Evolutionary conservation across 2,888 invertebrate species (phyloP).

Genomic region (Graphium colonna): DNA sequence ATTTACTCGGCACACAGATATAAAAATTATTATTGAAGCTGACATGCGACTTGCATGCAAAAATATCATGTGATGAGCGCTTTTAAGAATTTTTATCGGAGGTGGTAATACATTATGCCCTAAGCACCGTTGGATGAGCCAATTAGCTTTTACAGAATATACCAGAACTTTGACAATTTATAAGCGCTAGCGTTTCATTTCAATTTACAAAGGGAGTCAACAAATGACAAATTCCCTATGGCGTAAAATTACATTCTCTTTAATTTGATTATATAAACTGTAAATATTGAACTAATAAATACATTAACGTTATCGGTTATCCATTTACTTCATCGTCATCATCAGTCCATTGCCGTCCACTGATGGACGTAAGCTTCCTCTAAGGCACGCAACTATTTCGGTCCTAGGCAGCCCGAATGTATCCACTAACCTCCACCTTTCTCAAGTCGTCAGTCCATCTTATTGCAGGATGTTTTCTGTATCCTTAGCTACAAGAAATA

Average conservation of each 20-base stretch:
- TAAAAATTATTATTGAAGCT: neutral
- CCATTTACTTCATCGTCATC: too few species aligned
- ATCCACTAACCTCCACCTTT: too few species aligned
- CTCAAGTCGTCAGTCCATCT: too few species aligned
- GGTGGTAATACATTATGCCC: neutral
- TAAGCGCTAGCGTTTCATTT: neutral
- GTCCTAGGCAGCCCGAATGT: too few species aligned
- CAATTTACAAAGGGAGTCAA: neutral
- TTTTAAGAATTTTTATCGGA: neutral
- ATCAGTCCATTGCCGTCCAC: too few species aligned
- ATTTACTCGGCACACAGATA: neutral
- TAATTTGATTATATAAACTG: neutral
- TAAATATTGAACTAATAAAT: neutral
- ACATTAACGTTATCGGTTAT: neutral
- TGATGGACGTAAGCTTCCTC: too few species aligned
- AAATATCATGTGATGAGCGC: neutral
- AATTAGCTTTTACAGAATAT: neutral
- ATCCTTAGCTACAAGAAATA: too few species aligned
- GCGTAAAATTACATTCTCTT: neutral
- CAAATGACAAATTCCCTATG: neutral
- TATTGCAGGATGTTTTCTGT: too few species aligned
- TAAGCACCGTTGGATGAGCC: neutral
- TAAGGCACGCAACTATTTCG: too few species aligned
- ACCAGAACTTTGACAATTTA: neutral
- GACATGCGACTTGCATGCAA: neutral